These are phyloP conservation scores for Chesias legatella DNA, from an alignment of 2,888 invertebrate species.

Conservation along the genomic window DNA sequence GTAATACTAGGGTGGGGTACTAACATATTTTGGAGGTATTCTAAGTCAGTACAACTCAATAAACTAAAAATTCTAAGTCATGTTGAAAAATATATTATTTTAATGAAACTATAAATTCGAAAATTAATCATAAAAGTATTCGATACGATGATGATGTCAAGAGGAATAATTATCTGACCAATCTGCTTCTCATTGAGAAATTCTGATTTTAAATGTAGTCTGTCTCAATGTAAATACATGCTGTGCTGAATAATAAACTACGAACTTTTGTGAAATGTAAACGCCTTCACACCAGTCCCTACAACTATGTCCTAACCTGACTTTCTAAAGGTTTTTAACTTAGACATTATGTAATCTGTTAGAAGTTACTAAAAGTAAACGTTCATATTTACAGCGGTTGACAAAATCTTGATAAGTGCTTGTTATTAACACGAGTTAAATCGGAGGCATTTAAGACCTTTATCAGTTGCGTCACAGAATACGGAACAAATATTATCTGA, in stretches of 20 bases:
- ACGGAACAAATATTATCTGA: slow-evolving; percentile 27
- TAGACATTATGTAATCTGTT: slow-evolving; percentile 11
- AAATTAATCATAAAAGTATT: no score
- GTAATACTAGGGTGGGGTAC: no score
- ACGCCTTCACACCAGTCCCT: slow-evolving; percentile 5
- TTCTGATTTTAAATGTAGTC: no score
- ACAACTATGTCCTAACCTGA: slow-evolving; percentile 8
- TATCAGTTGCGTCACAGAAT: slow-evolving; percentile 23
- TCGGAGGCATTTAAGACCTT: slow-evolving; percentile 19
- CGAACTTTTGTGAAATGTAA: slow-evolving; percentile 9
- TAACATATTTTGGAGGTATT: no score
- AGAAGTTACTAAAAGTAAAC: slow-evolving; percentile 5
- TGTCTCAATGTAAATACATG: neutral
- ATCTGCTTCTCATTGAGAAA: no score
- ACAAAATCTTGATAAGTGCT: slow-evolving; percentile 17
- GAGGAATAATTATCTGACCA: no score
- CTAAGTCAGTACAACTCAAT: no score
- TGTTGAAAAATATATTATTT: no score
- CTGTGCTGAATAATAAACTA: slow-evolving; percentile 1
- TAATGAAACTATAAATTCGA: no score
- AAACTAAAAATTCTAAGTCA: no score
- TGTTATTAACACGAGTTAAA: slow-evolving; percentile 11
- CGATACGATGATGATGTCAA: no score
- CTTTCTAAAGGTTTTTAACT: slow-evolving; percentile 13
- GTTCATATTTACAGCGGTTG: slow-evolving; percentile 16